Percentiles rank a stretch among this genome's conserved stretches.
Evolutionary conservation across 2,113 vertebrate genomes (phyloP).

Genomic region (Tautogolabrus adspersus): DNA sequence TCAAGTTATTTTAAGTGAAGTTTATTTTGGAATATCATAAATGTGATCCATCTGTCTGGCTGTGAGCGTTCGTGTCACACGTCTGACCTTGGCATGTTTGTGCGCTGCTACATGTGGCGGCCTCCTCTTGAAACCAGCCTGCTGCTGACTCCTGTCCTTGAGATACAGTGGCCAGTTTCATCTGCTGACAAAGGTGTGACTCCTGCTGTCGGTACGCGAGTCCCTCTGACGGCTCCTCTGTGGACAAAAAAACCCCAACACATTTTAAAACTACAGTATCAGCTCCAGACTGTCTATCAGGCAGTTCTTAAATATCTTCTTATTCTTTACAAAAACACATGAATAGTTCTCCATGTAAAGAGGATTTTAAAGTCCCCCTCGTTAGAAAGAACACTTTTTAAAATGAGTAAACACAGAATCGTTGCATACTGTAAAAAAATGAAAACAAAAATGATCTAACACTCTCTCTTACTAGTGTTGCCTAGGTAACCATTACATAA

Average conservation of each 20-base stretch:
- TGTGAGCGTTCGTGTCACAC: not conserved
- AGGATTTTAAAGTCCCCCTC: no score
- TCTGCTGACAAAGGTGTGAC: slow-evolving; percentile 87
- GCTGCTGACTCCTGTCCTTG: slow-evolving; percentile 77
- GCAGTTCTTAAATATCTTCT: not conserved
- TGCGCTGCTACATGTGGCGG: slow-evolving; percentile 81
- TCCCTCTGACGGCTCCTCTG: slow-evolving; percentile 86
- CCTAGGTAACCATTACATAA: slow-evolving; percentile 77
- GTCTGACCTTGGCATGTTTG: slow-evolving; percentile 85
- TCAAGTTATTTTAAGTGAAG: no score
- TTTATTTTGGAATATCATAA: no score
- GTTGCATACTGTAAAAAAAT: slow-evolving; percentile 3
- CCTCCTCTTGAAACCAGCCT: slow-evolving; percentile 85
- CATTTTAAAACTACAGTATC: not conserved
- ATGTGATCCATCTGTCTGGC: no score
- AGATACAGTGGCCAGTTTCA: slow-evolving; percentile 86
- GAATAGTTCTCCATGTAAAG: no score
- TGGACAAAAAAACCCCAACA: slow-evolving; percentile 9
- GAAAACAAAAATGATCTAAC: slow-evolving; percentile 47
- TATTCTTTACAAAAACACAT: not conserved
- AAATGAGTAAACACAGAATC: not conserved
- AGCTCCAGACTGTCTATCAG: not conserved
- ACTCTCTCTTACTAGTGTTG: slow-evolving; percentile 81
- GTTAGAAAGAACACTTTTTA: no score
- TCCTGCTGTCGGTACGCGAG: slow-evolving; percentile 87